These are phyloP conservation scores for Lipophrys pholis DNA, from an alignment of 2,113 vertebrate genomes.

Conservation along the genomic window DNA sequence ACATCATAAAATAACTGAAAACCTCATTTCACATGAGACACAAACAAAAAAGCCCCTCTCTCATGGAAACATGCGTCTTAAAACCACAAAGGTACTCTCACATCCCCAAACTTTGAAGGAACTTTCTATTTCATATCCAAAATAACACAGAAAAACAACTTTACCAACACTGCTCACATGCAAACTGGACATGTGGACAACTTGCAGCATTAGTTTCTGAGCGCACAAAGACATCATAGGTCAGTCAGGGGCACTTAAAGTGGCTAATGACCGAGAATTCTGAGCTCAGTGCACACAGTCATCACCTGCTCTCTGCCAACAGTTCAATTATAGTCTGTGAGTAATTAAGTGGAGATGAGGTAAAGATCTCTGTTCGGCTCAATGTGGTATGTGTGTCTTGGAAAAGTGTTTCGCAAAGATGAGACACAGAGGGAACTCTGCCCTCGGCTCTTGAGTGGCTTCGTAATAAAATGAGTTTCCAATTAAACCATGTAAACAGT, in stretches of 20 bases:
- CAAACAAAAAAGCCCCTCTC: constrained; percentile 50
- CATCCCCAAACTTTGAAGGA: constrained; percentile 70
- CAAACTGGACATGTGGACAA: constrained; percentile 28
- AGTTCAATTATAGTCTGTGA: constrained; percentile 78
- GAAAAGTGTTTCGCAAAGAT: constrained; percentile 47
- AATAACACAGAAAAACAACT: constrained; percentile 62
- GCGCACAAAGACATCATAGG: constrained; percentile 71
- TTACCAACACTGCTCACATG: constrained; percentile 38
- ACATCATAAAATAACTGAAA: constrained; percentile 41
- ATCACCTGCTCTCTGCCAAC: constrained; percentile 69
- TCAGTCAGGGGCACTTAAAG: constrained; percentile 66
- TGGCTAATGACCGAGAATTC: constrained; percentile 61
- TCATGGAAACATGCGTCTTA: constrained; percentile 57
- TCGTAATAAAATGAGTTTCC: constrained; percentile 50
- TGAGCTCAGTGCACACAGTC: constrained; percentile 54
- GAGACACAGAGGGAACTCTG: constrained; percentile 10
- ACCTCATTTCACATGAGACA: constrained; percentile 23
- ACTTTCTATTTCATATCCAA: constrained; percentile 58
- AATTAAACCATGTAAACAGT: constrained; percentile 65
- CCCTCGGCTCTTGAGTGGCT: constrained; percentile 40
- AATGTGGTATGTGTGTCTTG: constrained; percentile 19
- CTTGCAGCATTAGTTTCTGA: constrained; percentile 56
- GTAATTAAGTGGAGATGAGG: constrained; percentile 77
- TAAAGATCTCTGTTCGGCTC: constrained; percentile 47
- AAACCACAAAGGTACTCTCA: constrained; percentile 70